phyloP scores from a whole-genome alignment of 2,888 invertebrate genomes.

The Myopa tessellatipennis region DNA sequence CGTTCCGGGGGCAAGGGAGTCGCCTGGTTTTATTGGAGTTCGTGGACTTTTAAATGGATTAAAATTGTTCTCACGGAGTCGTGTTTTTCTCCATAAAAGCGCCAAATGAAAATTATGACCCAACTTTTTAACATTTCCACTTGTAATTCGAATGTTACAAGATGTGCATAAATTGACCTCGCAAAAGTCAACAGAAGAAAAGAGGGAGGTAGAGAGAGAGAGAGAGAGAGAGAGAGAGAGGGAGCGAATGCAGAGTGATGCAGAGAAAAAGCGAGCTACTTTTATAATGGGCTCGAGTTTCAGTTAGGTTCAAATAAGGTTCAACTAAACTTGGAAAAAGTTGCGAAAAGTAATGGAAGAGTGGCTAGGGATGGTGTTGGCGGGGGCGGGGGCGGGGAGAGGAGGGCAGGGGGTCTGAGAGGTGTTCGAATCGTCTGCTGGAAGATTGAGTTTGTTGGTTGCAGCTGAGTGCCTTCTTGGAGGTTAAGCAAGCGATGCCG shows the following conservation, averaged over 20 bases:
- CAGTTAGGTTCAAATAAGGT: background rate
- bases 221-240: background rate
- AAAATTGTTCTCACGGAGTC: background rate
- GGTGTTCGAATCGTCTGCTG: background rate
- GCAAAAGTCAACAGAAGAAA: background rate
- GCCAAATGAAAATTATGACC: conserved; percentile 33
- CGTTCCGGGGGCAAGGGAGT: too few relatives aligned
- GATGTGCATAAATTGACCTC: conserved; percentile 31
- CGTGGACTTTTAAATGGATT: too few relatives aligned
- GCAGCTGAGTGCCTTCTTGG: background rate
- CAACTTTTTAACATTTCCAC: conserved; percentile 37
- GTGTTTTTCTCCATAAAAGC: conserved; percentile 9
- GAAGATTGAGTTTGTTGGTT: background rate
- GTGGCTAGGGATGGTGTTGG: background rate
- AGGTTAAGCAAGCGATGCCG: background rate
- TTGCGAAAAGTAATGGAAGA: background rate
- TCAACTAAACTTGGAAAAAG: background rate
- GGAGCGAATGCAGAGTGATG: background rate
- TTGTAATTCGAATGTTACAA: conserved; percentile 30
- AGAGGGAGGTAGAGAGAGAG: background rate
- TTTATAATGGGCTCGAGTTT: background rate
- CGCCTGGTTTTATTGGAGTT: too few relatives aligned
- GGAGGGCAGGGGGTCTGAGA: too few relatives aligned
- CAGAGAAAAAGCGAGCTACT: too few relatives aligned
- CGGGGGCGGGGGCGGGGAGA: background rate